phyloP scores from a whole-genome alignment of 2,113 vertebrate species.

The Pituophis catenifer region DNA sequence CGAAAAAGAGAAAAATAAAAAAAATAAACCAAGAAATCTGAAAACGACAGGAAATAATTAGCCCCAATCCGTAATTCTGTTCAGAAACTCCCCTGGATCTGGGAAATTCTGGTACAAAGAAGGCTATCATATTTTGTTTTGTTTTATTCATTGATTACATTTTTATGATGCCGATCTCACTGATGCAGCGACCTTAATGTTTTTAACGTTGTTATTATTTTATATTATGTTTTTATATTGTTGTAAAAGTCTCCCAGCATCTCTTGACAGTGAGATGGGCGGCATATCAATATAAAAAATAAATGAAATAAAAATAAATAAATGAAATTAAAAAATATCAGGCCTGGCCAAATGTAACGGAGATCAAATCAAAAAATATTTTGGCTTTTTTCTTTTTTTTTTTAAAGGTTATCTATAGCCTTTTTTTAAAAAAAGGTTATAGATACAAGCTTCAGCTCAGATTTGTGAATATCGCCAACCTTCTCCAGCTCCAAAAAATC shows the following conservation, averaged over 20 bases:
- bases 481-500: background rate
- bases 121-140: background rate
- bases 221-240: background rate
- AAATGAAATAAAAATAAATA: background rate
- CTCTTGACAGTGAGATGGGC: background rate
- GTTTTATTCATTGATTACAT: background rate
- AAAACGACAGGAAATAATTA: background rate
- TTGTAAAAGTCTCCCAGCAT: background rate
- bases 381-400: too few relatives aligned
- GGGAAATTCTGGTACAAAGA: background rate
- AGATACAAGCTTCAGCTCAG: background rate
- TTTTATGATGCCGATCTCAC: background rate
- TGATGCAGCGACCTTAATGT: background rate
- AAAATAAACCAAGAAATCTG: background rate
- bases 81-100: background rate
- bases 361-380: background rate
- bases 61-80: background rate
- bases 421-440: background rate
- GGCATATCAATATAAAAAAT: background rate
- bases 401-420: too few relatives aligned
- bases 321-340: background rate
- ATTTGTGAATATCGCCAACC: background rate
- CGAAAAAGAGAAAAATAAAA: background rate
- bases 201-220: background rate
- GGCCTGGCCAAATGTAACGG: background rate